Evolutionary conservation across 1,140 invertebrate species (phyloP), one percentile per base, ranked within the genome.

Genomic region (Drosophila busckii): DNA sequence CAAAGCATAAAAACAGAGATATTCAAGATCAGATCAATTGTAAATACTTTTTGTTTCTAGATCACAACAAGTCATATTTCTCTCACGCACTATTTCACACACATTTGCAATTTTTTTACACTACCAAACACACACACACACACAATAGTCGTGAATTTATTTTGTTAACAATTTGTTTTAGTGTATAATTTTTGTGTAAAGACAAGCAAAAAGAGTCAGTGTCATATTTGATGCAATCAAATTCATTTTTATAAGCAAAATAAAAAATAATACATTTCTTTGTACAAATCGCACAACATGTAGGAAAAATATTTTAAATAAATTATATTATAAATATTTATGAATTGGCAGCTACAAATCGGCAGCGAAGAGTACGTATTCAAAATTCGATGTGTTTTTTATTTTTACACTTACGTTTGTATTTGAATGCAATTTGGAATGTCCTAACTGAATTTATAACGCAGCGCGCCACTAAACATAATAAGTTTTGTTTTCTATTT

Each of bases 41-140:
- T 82, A 80, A 69, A 82, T 82, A 80, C 60, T 73, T 55, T 41
- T 65, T 20, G 34, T 70, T 71, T 58, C 49, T 65, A 59, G 40
- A 32, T 48, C 58, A 66, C 54, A 12, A 44, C 67, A 53, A 69
- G 50, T 65, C 75, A 80, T 52, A 53, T 15, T 61, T 25, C 17
- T 23, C 28, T 50, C 45, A 56, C 10, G 40, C 29, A 50, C 60
- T 58, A n/a, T n/a, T n/a, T n/a, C 38, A 26, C 48, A 58, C 34
- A 13, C 50, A 56, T 52, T 50, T 61, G n/a, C 48, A 48, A 35
- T 58, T 45, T 44, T 44, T 16, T 10, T 8, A 38, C 6, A 45
- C 16, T 34, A 22, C 12, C 16, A 34, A 29, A 41, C 46, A 26
- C 26, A 35, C 59, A 16, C 17, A 10, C 22, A 49, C 42, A 49